Evolutionary conservation across 1,140 invertebrate genomes (phyloP), one percentile per base, ranked within the genome.

Genomic region (Drosophila bocqueti): DNA sequence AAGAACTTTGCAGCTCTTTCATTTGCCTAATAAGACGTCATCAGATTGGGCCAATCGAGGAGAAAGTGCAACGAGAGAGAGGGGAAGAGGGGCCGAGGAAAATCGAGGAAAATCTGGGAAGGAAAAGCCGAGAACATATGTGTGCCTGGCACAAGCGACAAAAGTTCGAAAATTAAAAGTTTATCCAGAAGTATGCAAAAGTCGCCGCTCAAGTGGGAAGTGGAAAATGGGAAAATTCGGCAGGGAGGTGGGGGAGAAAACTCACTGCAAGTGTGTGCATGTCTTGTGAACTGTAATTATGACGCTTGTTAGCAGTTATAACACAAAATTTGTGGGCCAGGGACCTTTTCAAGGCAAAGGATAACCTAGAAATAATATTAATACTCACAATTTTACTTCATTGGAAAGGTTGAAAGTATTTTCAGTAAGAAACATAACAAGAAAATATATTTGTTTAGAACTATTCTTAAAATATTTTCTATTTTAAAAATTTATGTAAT

Each of bases 161-260:
- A 79, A 79, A 79, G 75, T 79, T 79, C 43, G 58, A 71, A 78
- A 79, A 79, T 79, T 79, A 79, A 79, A 79, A 79, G 75, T 79
- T 79, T 79, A 11, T 40, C 38, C 11, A 61, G 69, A 79, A 79
- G 76, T 78, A 76, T 76, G 61, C 72, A 42, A 66, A 73, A 73
- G 67, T 60, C 69, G 38, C 34, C 16, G n/a, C 61, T 24, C 21
- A 31, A 42, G 50, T 31, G 49, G 62, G 8, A 24, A 24, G n/a
- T 15, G 62, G 36, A 36, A 69, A 45, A 26, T 31, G 31, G 34
- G 8, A 26, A 58, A 66, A n/a, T 52, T n/a, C 24, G 31, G 36
- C n/a, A 58, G 31, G 31, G 11, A 29, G 36, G 58, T n/a, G 13
- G 24, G 10, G 21, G n/a, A 18, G 13, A 18, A 46, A 64, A 40